Percentiles rank a stretch among this genome's conserved stretches.
Evolutionary conservation across 2,113 vertebrate genomes (phyloP).

Genomic region (Pyrgilauda ruficollis): DNA sequence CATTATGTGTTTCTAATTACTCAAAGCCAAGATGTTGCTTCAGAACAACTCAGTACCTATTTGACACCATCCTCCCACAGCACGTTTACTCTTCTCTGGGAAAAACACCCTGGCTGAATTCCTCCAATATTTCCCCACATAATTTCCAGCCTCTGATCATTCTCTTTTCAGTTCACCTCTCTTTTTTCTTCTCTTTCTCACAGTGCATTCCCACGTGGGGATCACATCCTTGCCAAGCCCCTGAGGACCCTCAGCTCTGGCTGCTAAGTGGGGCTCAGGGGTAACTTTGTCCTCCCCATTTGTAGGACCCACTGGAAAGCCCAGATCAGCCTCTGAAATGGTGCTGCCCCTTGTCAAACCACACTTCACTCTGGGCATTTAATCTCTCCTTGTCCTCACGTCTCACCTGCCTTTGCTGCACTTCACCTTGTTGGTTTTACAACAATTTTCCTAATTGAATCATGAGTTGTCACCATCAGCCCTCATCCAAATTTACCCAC

Average conservation of each 20-base stretch:
- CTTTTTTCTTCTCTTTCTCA: neutral
- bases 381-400: neutral
- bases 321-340: neutral
- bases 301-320: neutral
- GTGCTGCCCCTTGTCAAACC: neutral
- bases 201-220: neutral
- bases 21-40: neutral
- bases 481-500: neutral
- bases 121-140: neutral
- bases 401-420: neutral
- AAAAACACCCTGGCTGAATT: neutral
- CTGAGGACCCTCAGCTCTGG: neutral
- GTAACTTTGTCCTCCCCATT: neutral
- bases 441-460: neutral
- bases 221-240: neutral
- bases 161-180: neutral
- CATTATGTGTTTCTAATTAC: neutral
- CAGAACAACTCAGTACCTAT: neutral
- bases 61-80: neutral
- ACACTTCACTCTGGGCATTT: neutral
- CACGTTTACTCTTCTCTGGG: neutral
- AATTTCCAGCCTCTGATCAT: neutral
- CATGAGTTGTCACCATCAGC: rapidly evolving
- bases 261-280: neutral
- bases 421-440: neutral